Evolutionary conservation across 2,797 vertebrate species (phyloP), one percentile per base, ranked within the genome.

Genomic region (Siniperca undulata): DNA sequence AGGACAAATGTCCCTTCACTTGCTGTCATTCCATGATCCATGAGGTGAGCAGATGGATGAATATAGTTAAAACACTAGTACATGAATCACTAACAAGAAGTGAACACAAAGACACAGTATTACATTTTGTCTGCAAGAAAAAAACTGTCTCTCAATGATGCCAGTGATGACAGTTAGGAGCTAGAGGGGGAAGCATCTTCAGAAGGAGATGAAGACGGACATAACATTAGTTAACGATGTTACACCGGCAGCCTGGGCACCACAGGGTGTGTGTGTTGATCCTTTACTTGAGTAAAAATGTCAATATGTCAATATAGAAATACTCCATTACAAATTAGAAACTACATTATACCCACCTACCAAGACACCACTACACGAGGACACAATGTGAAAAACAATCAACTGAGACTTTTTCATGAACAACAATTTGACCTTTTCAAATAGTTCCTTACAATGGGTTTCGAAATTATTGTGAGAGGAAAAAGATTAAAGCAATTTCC

Each of bases 401-500:
- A n/a, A 16, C 55, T 30, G 27, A 34, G 17, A 62, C 19, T 36
- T 82, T 79, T 58, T 70, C 42, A 56, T 56, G 62, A 70, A 68
- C 27, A 55, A 73, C 48, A 11, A 7, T 73, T 67, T 80, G 78
- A 80, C 83, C 85, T 84, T 85, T 85, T 42, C 12, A 38, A 50
- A 44, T 38, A 6, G 19, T 38, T 66, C 20, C 62, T 64, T n/a
- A 4, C 53, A 36, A 52, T 24, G 1, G 24, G 3, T 78, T 61
- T 68, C 0, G 0, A 22, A 64, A 69, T 48, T 50, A 11, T 14
- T 58, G 50, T 52, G 74, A 65, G 14, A 56, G 2, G n/a, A 40
- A 81, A 83, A 78, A 76, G 78, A 65, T 77, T 44, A 61, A 80
- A 81, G 59, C 52, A 46, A 79, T 85, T 76, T 70, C 52, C 30